Evolutionary conservation across 2,888 invertebrate species (phyloP).

Genomic region (Octonoba sinensis): DNA sequence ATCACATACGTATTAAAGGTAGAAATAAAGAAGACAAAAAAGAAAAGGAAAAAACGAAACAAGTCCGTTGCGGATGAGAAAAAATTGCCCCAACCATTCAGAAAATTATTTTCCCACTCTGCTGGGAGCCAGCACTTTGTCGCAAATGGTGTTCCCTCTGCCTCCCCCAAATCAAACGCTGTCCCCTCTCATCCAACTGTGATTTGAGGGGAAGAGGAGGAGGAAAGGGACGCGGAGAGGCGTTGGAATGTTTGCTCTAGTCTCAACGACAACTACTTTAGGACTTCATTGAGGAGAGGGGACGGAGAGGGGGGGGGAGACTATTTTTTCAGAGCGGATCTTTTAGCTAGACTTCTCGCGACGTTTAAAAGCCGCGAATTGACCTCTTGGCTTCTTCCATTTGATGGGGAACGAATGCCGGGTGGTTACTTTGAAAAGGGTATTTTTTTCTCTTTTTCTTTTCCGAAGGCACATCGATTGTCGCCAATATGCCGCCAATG

Average conservation of each 20-base stretch:
- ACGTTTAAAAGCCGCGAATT: conserved; percentile 54
- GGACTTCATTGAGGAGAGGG: conserved; percentile 41
- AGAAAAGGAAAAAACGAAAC: conserved; percentile 5
- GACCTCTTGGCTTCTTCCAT: conserved; percentile 48
- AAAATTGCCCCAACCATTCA: conserved; percentile 25
- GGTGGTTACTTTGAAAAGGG: conserved; percentile 11
- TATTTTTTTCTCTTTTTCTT: neutral
- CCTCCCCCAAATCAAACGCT: conserved; percentile 1
- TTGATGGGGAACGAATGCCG: conserved; percentile 26
- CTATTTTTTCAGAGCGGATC: conserved; percentile 9
- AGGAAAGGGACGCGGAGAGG: conserved; percentile 14
- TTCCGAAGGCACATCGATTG: conserved; percentile 4
- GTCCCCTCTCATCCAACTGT: conserved; percentile 7
- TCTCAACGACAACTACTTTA: conserved; percentile 57
- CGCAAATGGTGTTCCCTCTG: conserved; percentile 28
- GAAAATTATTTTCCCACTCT: conserved; percentile 29
- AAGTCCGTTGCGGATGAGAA: conserved; percentile 6
- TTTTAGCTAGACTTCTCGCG: conserved; percentile 30
- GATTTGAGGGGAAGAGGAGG: conserved; percentile 29
- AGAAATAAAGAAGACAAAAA: conserved; percentile 11
- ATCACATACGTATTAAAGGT: neutral
- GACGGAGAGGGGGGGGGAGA: neutral
- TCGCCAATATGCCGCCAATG: conserved; percentile 41
- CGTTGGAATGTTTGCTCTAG: conserved; percentile 55
- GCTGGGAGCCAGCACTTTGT: no score